Evolutionary conservation across 1,140 invertebrate species (phyloP).

Genomic region (Phymorhynchus buccinoides): DNA sequence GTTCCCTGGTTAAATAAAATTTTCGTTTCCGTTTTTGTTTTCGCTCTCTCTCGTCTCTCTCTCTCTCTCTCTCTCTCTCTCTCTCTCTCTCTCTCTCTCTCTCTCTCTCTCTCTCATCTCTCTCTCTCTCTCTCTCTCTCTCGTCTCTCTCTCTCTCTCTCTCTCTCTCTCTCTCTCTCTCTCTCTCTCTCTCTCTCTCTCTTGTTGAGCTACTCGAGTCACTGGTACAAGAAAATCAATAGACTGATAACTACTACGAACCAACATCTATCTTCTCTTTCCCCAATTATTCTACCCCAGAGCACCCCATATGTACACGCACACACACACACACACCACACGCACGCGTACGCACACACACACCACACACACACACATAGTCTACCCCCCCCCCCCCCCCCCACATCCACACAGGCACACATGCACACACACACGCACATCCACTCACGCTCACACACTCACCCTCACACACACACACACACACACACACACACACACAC

Average conservation of each 20-base stretch:
- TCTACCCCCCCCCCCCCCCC: constrained; percentile 46
- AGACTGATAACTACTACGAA: too few relatives aligned
- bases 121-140: background rate
- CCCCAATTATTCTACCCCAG: too few relatives aligned
- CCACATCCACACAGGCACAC: constrained; percentile 47
- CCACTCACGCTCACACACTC: constrained; percentile 48
- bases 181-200: background rate
- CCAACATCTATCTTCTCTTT: too few relatives aligned
- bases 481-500: constrained; percentile 41
- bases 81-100: background rate
- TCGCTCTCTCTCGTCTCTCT: too few relatives aligned
- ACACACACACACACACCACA: constrained; percentile 49
- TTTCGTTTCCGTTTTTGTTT: too few relatives aligned
- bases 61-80: too few relatives aligned
- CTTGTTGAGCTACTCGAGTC: too few relatives aligned
- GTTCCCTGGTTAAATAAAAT: too few relatives aligned
- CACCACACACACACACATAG: constrained; percentile 49
- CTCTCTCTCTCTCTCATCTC: background rate
- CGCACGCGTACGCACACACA: constrained; percentile 50
- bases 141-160: background rate
- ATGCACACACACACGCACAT: constrained; percentile 52
- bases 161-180: background rate
- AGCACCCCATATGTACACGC: constrained; percentile 21
- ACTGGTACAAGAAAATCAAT: too few relatives aligned
- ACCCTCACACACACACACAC: constrained; percentile 50